Conservation (phyloP, 2,888 invertebrate genomes). For the Rutpela maculata region DNA sequence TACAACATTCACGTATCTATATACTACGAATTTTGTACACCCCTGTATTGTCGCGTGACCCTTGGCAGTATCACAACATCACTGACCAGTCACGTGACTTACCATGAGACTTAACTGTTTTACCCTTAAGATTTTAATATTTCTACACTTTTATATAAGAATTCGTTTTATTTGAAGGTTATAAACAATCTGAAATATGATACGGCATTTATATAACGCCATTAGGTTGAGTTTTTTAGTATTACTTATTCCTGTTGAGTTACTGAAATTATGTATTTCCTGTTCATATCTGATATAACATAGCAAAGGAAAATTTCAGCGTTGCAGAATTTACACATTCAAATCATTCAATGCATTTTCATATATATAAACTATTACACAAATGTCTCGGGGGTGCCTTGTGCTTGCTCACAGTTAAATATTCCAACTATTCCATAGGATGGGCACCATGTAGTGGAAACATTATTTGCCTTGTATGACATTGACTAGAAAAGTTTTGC, state of each 20-base stretch:
- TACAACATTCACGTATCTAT: not conserved
- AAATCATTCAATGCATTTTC: no score
- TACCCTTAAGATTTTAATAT: constrained; percentile 58
- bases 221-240: not conserved
- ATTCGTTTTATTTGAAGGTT: constrained; percentile 25
- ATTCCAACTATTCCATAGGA: no score
- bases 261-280: not conserved
- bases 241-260: not conserved
- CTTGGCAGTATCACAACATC: constrained; percentile 65
- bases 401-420: no score
- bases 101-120: constrained; percentile 56
- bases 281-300: not conserved
- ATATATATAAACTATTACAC: no score
- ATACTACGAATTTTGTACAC: constrained; percentile 57
- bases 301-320: not conserved
- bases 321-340: no score
- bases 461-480: no score
- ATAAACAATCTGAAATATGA: constrained; percentile 6
- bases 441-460: no score
- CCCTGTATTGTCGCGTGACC: constrained; percentile 67
- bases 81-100: constrained; percentile 69
- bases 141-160: constrained; percentile 49
- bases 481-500: no score
- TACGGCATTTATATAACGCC: not conserved
- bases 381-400: no score